Percentiles rank a stretch among this genome's conserved stretches.
Evolutionary conservation across 2,113 vertebrate species (phyloP).

Genomic region (Felis chaus): DNA sequence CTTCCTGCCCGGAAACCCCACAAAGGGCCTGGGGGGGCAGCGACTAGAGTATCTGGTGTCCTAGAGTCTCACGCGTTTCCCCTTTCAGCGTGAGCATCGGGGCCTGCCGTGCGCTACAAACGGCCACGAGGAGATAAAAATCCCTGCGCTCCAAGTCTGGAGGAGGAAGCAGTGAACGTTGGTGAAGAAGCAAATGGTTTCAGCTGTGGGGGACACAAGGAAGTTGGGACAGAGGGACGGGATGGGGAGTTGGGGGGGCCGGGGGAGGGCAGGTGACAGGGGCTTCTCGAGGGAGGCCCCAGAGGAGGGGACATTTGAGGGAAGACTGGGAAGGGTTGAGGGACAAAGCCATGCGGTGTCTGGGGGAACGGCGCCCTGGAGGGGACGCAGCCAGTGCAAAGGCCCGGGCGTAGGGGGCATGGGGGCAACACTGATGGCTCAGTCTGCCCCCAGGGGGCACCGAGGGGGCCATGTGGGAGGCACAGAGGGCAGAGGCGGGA

Average conservation of each 20-base stretch:
- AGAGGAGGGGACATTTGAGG: background rate
- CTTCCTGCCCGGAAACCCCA: background rate
- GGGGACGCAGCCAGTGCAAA: background rate
- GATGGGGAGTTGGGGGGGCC: background rate
- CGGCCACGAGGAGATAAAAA: background rate
- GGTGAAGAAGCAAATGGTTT: background rate
- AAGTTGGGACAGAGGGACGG: background rate
- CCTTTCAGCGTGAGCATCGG: background rate
- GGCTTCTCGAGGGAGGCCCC: background rate
- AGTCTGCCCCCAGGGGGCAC: background rate
- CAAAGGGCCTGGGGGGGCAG: background rate
- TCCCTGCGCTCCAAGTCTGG: background rate
- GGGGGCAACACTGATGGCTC: rapidly evolving
- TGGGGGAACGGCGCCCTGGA: background rate
- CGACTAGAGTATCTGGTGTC: background rate
- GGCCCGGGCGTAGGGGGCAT: background rate
- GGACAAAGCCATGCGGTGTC: too few relatives aligned
- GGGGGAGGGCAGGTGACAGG: background rate
- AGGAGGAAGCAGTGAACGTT: background rate
- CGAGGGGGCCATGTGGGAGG: background rate
- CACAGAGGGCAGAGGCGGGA: background rate
- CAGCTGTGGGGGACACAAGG: background rate
- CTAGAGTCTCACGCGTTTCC: too few relatives aligned
- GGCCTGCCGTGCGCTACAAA: too few relatives aligned
- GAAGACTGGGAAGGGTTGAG: background rate